Evolutionary conservation across 2,888 invertebrate species (phyloP), one percentile per base, ranked within the genome.

Genomic region (Stratiomys singularior): DNA sequence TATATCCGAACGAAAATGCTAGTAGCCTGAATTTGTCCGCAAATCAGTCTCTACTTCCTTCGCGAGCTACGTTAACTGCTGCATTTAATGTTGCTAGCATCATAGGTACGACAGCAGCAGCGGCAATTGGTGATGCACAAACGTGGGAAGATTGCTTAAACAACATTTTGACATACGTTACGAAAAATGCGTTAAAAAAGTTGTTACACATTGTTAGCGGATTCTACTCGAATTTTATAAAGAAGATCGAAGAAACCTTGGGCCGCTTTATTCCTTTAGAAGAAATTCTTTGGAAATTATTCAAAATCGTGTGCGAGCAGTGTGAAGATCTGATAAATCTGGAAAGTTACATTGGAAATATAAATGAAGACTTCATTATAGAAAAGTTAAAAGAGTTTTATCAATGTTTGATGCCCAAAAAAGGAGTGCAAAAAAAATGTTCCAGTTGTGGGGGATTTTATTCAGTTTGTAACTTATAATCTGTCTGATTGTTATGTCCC

Each of bases 81-180:
- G 23, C 23, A 21, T 1, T 21, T 52, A 58, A 28, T 64, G 15
- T 63, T 5, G 15, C 23, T 7, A 18, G 5, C 9, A 13, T 64
- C 21, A 46, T 46, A 5, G 74, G 58, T 27, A 5, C 18, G 1
- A 44, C 46, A 9, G 27, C 46, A 15, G 5, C 11, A 0, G 28
- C 44, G 1, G 37, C 56, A 13, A 47, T 76, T 47, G 46, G 21
- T 9, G 60, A 46, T 76, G 21, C 47, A 18, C n/a, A 37, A 11
- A 64, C 46, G 15, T 76, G 63, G 1, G 76, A 60, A 63, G 76
- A 64, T 47, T 64, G 46, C 18, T 1, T 76, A 37, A 27, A 27
- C 5, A 47, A 64, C n/a, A 76, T 76, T 9, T 18, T 37, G 0
- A 1, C 9, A 1, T 47, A 25, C 64, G 46, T 76, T 11, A 37